These are phyloP conservation scores for Pipa parva DNA, from an alignment of 2,113 vertebrate genomes.

Conservation along the genomic window DNA sequence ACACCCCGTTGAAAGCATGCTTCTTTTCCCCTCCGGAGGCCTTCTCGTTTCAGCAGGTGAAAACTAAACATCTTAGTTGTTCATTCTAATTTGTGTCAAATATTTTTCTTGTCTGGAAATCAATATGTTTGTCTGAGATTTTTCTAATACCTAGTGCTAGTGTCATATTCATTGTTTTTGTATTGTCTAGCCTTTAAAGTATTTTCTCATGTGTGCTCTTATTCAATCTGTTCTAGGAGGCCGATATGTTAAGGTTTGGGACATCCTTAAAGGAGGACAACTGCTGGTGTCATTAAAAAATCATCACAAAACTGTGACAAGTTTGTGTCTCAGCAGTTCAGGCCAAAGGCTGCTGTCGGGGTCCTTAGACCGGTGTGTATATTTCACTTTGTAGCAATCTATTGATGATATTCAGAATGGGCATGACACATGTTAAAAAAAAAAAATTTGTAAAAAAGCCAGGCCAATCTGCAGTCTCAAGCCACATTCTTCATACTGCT, in stretches of 20 bases:
- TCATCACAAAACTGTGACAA: conserved; percentile 96
- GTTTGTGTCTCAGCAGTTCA: conserved; percentile 80
- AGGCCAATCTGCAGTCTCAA: too few relatives aligned
- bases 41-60: conserved; percentile 92
- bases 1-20: conserved; percentile 91
- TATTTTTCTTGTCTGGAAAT: not conserved
- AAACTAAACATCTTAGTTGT: not conserved
- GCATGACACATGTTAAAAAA: too few relatives aligned
- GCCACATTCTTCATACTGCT: too few relatives aligned
- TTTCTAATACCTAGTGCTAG: too few relatives aligned
- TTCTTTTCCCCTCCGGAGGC: conserved; percentile 90
- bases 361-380: conserved; percentile 85
- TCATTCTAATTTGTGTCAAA: too few relatives aligned
- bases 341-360: conserved; percentile 88
- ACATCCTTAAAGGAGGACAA: conserved; percentile 89
- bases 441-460: too few relatives aligned
- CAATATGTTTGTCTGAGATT: not conserved
- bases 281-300: conserved; percentile 88
- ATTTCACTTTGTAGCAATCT: too few relatives aligned
- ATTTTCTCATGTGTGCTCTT: too few relatives aligned
- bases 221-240: conserved; percentile 69
- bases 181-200: too few relatives aligned
- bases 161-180: not conserved
- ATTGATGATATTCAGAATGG: too few relatives aligned
- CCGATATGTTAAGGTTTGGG: conserved; percentile 92